A percentile compares a stretch with the other conserved stretches of the same genome.
Evolutionary conservation across 2,113 vertebrate genomes (phyloP).

Genomic region (Myotis yumanensis): DNA sequence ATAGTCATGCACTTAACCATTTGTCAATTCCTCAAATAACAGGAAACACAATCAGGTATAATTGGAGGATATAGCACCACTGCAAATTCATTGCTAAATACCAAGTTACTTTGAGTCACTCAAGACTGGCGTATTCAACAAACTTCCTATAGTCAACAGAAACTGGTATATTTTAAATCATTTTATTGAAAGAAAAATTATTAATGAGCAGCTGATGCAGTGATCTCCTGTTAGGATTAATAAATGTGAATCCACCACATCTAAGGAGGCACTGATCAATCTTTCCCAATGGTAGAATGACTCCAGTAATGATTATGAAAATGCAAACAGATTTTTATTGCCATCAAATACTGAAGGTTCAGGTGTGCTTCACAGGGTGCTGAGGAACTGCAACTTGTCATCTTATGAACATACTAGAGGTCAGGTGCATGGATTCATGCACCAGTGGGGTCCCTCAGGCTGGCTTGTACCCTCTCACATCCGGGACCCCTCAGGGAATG

Average conservation of each 20-base stretch:
- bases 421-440: too few species aligned
- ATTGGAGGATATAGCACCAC: neutral
- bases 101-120: neutral
- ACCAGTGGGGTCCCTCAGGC: too few species aligned
- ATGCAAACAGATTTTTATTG: constrained; percentile 66
- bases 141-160: neutral
- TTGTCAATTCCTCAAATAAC: neutral
- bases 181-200: constrained; percentile 30
- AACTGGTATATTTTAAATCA: constrained; percentile 46
- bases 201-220: constrained; percentile 24
- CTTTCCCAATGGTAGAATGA: constrained; percentile 3
- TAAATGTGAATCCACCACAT: constrained; percentile 42
- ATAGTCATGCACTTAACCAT: neutral
- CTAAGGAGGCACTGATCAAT: constrained; percentile 46
- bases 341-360: constrained; percentile 14
- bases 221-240: constrained; percentile 16
- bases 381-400: too few species aligned
- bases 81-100: neutral
- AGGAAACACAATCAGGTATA: neutral
- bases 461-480: too few species aligned
- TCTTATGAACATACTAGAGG: too few species aligned
- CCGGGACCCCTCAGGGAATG: too few species aligned
- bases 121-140: neutral
- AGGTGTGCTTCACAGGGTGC: neutral
- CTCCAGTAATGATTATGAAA: constrained; percentile 57